Evolutionary conservation across 2,113 vertebrate species (phyloP).

Genomic region (Perca fluviatilis): DNA sequence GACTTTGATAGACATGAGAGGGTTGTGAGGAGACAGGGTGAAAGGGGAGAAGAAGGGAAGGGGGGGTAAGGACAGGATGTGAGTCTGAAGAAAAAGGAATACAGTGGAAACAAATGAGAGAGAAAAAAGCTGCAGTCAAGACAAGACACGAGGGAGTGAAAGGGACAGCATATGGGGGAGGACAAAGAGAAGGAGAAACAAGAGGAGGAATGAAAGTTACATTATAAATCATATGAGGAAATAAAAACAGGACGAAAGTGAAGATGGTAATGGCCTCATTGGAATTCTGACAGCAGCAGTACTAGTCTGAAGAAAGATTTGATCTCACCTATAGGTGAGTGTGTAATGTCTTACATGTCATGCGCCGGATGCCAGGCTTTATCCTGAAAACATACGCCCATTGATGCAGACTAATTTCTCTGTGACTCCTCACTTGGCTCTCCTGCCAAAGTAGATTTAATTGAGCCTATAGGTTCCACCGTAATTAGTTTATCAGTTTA

Average conservation of each 20-base stretch:
- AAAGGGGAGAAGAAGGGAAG: not conserved
- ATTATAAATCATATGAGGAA: slow-evolving; percentile 26
- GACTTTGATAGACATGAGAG: slow-evolving; percentile 43
- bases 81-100: not conserved
- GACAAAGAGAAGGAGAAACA: slow-evolving; percentile 13
- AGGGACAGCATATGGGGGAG: not conserved
- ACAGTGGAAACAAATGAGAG: not conserved
- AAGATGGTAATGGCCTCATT: slow-evolving; percentile 45
- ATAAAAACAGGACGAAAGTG: not conserved
- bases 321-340: slow-evolving; percentile 5
- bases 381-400: too few relatives aligned
- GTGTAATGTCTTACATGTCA: not conserved
- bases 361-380: too few relatives aligned
- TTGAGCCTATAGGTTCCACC: too few relatives aligned
- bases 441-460: too few relatives aligned
- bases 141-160: not conserved
- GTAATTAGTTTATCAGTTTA: too few relatives aligned
- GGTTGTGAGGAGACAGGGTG: slow-evolving; percentile 8
- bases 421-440: too few relatives aligned
- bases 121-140: not conserved
- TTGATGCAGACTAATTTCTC: too few relatives aligned
- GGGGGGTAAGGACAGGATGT: slow-evolving; percentile 23
- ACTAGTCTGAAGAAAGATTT: slow-evolving; percentile 17
- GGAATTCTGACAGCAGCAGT: slow-evolving; percentile 37
- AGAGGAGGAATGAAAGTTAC: not conserved